Evolutionary conservation across 2,888 invertebrate genomes (phyloP).

Genomic region (Meganola albula): DNA sequence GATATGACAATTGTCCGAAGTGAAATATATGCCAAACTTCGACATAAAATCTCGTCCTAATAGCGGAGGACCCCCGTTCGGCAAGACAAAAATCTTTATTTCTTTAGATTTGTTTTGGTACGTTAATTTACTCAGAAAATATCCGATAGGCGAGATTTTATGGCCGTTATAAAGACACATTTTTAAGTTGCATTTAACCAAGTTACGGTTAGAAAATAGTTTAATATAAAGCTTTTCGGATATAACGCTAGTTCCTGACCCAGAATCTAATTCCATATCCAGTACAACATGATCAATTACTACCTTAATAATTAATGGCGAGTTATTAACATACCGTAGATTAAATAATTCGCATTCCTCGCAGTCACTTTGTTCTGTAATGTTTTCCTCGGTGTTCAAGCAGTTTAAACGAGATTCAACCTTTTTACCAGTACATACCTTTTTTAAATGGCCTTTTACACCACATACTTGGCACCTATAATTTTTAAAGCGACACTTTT

Average conservation of each 20-base stretch:
- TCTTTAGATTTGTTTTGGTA: not conserved
- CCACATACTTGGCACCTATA: slow-evolving; percentile 6
- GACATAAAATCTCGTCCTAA: slow-evolving; percentile 1
- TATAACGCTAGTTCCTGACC: slow-evolving; percentile 3
- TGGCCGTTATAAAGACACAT: slow-evolving; percentile 5
- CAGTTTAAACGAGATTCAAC: not conserved
- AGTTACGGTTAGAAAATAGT: not conserved
- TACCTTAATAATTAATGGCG: slow-evolving; percentile 2
- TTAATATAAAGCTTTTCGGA: not conserved
- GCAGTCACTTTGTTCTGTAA: not conserved
- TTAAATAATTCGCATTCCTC: slow-evolving; percentile 6
- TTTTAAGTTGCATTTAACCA: not conserved
- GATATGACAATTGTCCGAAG: not conserved
- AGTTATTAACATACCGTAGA: slow-evolving; percentile 4
- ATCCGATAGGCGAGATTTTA: slow-evolving; percentile 4
- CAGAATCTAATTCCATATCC: slow-evolving; percentile 2
- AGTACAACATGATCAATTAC: not conserved
- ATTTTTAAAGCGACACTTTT: slow-evolving; percentile 2
- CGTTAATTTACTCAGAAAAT: not conserved
- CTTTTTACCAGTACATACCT: not conserved
- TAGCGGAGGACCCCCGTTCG: slow-evolving; percentile 1
- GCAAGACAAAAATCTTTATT: not conserved
- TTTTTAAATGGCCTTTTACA: slow-evolving; percentile 3
- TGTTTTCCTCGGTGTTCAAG: not conserved
- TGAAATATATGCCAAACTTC: not conserved